Evolutionary conservation across 2,888 invertebrate species (phyloP), one percentile per base, ranked within the genome.

Genomic region (Endomychus coccineus): DNA sequence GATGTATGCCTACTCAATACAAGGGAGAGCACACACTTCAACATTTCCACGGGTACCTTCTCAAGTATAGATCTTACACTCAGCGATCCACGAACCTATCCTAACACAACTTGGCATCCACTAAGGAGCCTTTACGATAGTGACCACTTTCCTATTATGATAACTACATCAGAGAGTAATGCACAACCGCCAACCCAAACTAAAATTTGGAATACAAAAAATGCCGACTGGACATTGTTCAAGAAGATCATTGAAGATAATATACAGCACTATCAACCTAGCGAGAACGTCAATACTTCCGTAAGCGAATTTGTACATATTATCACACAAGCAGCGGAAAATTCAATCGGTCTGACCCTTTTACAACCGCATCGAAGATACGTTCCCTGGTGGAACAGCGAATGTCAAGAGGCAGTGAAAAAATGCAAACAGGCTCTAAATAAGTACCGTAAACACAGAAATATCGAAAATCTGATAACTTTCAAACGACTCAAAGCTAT

Each of bases 331-430:
- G 16, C 41, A 29, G 41, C 41, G 2, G 21, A 31, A 23, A 36
- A 13, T 2, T 14, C 23, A 11, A 17, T 40, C 7, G 37, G 37
- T 3, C 27, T 17, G 25, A 23, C 13, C 24, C 6, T 11, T 16
- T 10, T 6, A 10, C 27, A 13, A 12, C 4, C 10, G 4, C 29
- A 35, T 24, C 39, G 12, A 7, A 23, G n/a, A 24, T 16, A 12
- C 27, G 36, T 41, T 2, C 41, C 45, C 12, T 43, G 45, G 45
- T 45, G 43, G 41, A 43, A 45, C 27, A 27, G 36, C 3, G 33
- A 32, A 15, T 41, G 43, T 29, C 9, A 34, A 16, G 33, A 23
- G 16, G 31, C 39, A 19, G 24, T 33, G 9, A 31, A 28, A 27
- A 28, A 36, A 6, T 31, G 30, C 14, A 44, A 45, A 39, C 34